Conservation (phyloP, 2,113 vertebrate genomes). For the Petroica traversi region DNA sequence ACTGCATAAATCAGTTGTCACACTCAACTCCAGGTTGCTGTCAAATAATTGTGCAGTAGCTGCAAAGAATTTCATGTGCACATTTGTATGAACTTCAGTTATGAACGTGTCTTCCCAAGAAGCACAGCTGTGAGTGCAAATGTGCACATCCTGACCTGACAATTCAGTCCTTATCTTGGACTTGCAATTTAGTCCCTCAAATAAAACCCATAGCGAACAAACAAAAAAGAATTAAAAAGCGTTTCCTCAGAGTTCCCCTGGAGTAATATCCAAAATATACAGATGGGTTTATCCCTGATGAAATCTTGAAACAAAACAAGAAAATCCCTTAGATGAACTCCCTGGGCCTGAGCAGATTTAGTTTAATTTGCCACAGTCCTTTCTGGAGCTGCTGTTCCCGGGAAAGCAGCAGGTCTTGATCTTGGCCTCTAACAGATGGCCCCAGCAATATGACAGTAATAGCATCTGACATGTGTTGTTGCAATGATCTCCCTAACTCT, state of each 20-base stretch:
- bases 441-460: slow-evolving; percentile 77
- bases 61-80: not conserved
- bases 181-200: not conserved
- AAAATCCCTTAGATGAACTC: slow-evolving; percentile 9
- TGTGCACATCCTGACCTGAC: not conserved
- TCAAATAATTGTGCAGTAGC: not conserved
- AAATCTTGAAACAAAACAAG: slow-evolving; percentile 27
- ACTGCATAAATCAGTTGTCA: not conserved
- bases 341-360: not conserved
- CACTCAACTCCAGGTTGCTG: not conserved
- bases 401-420: slow-evolving; percentile 74
- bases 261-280: not conserved
- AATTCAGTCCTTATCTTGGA: not conserved
- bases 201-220: not conserved
- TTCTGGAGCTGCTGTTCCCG: slow-evolving; percentile 57
- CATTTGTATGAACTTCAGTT: not conserved
- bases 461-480: slow-evolving; percentile 81
- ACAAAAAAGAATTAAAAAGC: not conserved
- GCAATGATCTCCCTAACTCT: slow-evolving; percentile 73
- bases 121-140: not conserved
- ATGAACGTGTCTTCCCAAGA: not conserved
- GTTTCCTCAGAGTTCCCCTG: not conserved
- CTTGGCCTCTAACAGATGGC: slow-evolving; percentile 80
- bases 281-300: not conserved
- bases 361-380: slow-evolving; percentile 65